phyloP scores from a whole-genome alignment of 2,113 vertebrate species.

The Gallinago undulata region DNA sequence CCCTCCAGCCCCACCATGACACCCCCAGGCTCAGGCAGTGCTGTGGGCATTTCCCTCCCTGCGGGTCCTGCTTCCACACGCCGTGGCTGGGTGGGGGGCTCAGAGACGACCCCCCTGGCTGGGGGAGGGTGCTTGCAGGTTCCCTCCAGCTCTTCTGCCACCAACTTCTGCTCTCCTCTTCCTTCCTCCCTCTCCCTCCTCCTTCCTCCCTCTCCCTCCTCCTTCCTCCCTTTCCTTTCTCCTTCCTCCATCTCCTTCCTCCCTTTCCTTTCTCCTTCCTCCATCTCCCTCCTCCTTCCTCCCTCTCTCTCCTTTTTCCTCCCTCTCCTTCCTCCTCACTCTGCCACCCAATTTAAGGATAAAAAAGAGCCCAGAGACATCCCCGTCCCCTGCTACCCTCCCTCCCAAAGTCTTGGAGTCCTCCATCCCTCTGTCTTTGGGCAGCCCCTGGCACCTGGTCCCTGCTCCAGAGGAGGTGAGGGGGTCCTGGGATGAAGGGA shows the following conservation, averaged over 20 bases:
- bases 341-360: neutral
- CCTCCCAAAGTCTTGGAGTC: neutral
- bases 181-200: neutral
- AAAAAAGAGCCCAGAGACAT: neutral
- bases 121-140: neutral
- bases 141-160: neutral
- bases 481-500: neutral
- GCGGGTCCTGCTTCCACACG: accelerated
- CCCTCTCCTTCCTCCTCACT: neutral
- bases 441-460: accelerated
- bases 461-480: neutral
- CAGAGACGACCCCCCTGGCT: neutral
- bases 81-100: neutral
- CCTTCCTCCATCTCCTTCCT: too few species aligned
- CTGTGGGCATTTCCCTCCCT: neutral
- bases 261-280: neutral
- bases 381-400: neutral
- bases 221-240: too few species aligned
- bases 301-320: too few species aligned
- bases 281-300: too few species aligned
- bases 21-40: accelerated
- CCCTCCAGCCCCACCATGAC: neutral
- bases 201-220: neutral
- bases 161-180: neutral
- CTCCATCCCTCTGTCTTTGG: neutral